Base-by-base conservation (phyloP, 2,888 invertebrate species). In the Ichneumoninae sp. region DNA sequence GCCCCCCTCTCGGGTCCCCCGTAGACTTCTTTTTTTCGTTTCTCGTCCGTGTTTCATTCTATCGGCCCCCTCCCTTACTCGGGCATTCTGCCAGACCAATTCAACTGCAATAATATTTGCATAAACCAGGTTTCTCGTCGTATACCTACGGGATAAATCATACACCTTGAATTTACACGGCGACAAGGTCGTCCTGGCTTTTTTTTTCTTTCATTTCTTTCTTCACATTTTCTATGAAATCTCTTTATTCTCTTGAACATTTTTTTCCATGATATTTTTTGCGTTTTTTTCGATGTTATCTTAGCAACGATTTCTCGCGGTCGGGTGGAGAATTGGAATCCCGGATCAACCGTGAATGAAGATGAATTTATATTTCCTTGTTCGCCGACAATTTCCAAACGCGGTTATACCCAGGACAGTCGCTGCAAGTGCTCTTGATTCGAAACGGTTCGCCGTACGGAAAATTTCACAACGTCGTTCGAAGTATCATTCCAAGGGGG, bases 91-190 rank as follows among this genome's bases (percentile, higher is more conserved):
- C 92, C 92, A 92, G 90, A 89, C 89, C 91, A 91, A 92, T 92
- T 91, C 90, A 87, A 89, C 89, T 89, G 90, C 90, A 90, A 91
- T 92, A 90, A 91, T 90, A 91, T 92, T 92, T 91, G 89, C 92
- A 92, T 92, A 91, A 91, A 91, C 90, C 88, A 88, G 87, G 62
- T 89, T 90, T 89, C 72, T 62, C 89, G 84, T 86, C 83, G 87
- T 88, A 74, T 78, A 85, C 87, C 88, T 83, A 85, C 72, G 82
- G 83, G 86, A 89, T 90, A 90, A 91, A 91, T 90, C 91, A 90
- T 86, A 74, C 66, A 54, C 80, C 62, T 62, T 33, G 80, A 82
- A 84, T 80, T 74, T 84, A 86, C 86, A 84, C 82, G 86, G 83
- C 69, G 85, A 84, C 71, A 81, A 47, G 44, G n/a, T 76, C 47